Conservation (phyloP, 2,888 invertebrate species). For the Orthonevra nobilis region DNA sequence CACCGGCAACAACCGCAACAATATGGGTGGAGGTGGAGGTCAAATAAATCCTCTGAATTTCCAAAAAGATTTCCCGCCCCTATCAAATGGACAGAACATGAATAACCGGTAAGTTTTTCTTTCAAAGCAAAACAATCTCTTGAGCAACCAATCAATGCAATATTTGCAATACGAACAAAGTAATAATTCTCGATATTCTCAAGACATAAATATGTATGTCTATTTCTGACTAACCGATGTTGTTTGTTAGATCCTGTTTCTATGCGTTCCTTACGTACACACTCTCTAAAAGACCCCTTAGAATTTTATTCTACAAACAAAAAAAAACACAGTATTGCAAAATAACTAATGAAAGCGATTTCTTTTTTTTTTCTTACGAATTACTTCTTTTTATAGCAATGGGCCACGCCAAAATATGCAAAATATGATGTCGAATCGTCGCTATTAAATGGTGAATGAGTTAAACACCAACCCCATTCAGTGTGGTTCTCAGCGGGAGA, state of each 20-base stretch:
- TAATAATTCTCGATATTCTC: no score
- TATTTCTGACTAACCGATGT: no score
- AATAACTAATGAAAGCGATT: conserved; percentile 60
- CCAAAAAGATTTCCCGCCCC: conserved; percentile 77
- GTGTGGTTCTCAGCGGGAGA: conserved; percentile 53
- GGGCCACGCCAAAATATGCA: conserved; percentile 77
- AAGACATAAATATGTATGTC: conserved; percentile 10
- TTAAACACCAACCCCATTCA: conserved; percentile 28
- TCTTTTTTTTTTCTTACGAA: conserved; percentile 70
- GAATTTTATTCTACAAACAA: conserved; percentile 1
- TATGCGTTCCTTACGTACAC: conserved; percentile 31
- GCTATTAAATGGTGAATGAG: conserved; percentile 74
- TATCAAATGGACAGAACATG: conserved; percentile 66
- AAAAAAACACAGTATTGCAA: conserved; percentile 27
- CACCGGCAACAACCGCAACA: conserved; percentile 68
- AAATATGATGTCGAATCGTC: conserved; percentile 78
- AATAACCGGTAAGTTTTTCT: conserved; percentile 58
- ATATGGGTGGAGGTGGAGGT: conserved; percentile 49
- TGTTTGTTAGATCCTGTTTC: no score
- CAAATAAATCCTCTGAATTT: conserved; percentile 71
- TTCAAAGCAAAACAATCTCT: background rate
- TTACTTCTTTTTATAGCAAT: conserved; percentile 75
- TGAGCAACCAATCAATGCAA: no score
- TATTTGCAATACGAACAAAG: no score
- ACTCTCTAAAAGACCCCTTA: conserved; percentile 26